Conservation (phyloP, 2,113 vertebrate genomes). For the Perca fluviatilis region DNA sequence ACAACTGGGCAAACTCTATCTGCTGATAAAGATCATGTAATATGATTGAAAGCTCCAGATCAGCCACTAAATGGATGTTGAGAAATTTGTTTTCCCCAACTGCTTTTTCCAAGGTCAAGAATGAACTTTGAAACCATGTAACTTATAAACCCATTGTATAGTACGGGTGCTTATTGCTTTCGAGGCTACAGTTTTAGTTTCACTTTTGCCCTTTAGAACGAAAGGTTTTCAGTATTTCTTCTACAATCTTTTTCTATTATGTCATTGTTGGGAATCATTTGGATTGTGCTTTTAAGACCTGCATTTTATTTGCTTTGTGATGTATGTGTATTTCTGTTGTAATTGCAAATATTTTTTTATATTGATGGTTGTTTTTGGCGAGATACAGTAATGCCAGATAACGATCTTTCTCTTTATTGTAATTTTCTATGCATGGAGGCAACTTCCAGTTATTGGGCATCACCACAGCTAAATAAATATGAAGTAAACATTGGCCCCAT, state of each 20-base stretch:
- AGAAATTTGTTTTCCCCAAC: not conserved
- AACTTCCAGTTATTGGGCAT: slow-evolving; percentile 3
- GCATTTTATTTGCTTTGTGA: slow-evolving; percentile 17
- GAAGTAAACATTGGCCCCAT: slow-evolving; percentile 16
- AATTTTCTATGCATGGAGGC: not conserved
- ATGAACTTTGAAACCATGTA: not conserved
- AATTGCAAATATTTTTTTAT: not conserved
- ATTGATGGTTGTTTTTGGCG: slow-evolving; percentile 6
- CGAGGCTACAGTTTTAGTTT: not conserved
- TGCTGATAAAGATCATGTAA: not conserved
- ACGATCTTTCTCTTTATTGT: slow-evolving; percentile 14
- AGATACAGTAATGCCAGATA: slow-evolving; percentile 5
- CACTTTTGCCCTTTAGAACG: not conserved
- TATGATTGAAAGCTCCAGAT: not conserved
- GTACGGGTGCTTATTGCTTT: not conserved
- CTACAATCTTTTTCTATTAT: not conserved
- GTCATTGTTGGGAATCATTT: not conserved
- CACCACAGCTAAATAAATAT: slow-evolving; percentile 19
- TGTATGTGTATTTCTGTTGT: slow-evolving; percentile 8
- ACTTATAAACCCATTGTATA: not conserved
- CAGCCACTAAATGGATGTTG: not conserved
- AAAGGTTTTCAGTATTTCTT: not conserved
- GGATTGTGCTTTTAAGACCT: not conserved
- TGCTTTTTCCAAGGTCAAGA: not conserved
- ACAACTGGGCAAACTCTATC: not conserved